A percentile compares a stretch with the other conserved stretches of the same genome.
Evolutionary conservation across 1,140 invertebrate species (phyloP).

Genomic region (Zaprionus vittiger): DNA sequence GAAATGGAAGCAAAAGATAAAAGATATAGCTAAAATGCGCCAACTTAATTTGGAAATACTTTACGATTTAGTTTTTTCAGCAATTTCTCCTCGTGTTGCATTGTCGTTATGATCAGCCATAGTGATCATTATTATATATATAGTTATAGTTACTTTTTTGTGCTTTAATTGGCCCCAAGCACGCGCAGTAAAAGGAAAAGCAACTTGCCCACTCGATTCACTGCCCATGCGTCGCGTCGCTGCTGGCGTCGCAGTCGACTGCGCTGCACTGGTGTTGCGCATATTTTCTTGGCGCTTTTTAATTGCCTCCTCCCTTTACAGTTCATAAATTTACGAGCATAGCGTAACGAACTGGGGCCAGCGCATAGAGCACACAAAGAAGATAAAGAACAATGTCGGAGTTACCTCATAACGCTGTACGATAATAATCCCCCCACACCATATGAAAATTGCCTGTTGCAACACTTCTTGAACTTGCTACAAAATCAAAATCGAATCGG

Average conservation of each 20-base stretch:
- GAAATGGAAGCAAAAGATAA: not conserved
- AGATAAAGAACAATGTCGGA: conserved; percentile 28
- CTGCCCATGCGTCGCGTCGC: conserved; percentile 43
- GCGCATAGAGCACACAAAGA: conserved; percentile 11
- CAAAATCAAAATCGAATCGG: conserved; percentile 23
- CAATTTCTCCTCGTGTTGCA: conserved; percentile 43
- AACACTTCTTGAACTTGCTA: conserved; percentile 41
- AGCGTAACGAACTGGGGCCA: conserved; percentile 31
- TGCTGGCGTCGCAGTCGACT: conserved; percentile 5
- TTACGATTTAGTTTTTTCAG: conserved; percentile 39
- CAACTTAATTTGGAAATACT: conserved; percentile 52
- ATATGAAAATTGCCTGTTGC: conserved; percentile 19
- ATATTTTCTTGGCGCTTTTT: conserved; percentile 48
- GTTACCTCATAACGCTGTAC: conserved; percentile 30
- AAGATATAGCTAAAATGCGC: not conserved
- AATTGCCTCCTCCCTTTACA: conserved; percentile 55
- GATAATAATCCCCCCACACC: not conserved
- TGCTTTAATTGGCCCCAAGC: conserved; percentile 47
- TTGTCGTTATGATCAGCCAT: conserved; percentile 28
- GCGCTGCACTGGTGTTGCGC: conserved; percentile 20
- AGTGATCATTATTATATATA: conserved; percentile 43
- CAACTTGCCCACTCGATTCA: conserved; percentile 41
- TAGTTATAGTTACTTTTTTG: not conserved
- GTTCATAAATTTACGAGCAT: conserved; percentile 56
- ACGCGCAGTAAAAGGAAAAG: conserved; percentile 61